Base-by-base conservation (phyloP, 2,888 invertebrate species). In the Dendrolimus houi region DNA sequence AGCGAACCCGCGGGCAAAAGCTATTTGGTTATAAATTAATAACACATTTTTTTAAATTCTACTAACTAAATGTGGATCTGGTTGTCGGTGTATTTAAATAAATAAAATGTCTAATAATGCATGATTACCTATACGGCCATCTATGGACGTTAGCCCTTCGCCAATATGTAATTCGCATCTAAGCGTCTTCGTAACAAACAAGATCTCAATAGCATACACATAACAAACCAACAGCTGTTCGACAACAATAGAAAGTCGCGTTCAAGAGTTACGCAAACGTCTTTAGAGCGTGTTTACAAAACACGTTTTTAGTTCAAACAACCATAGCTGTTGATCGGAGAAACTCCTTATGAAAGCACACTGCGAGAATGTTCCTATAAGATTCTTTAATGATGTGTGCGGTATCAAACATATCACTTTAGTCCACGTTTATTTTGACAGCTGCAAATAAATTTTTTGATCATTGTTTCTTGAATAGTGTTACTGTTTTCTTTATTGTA, bases 171-270 rank as follows among this genome's bases (percentile, higher is more conserved):
- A 64, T 70, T 72, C 64, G 69, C 67, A 69, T 66, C 71, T 61
- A 66, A 74, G 72, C 66, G 64, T 68, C 65, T 69, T 68, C 72
- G 73, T 75, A 71, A 75, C 74, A 78, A 85, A 83, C 75, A 77
- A 77, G 72, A 77, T 71, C 67, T 85, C 83, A 84, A 87, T 81
- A 67, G 77, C 68, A 61, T 62, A 73, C 58, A 65, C 81, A 81
- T 81, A 85, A 83, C 83, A 66, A 74, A 75, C 74, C 68, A 74
- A 81, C 88, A 87, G 83, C 84, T 83, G 83, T 76, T 77, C 71
- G 65, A 69, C 74, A 70, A 87, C 87, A 89, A 89, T 86, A 81
- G 85, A 83, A 81, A 85, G 82, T 77, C 67, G 75, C 68, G 73
- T 74, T 74, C 67, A 67, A 72, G 66, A 66, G 75, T 87, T 86